Conservation (phyloP, 2,888 invertebrate species). For the Chrysomela aeneicollis region DNA sequence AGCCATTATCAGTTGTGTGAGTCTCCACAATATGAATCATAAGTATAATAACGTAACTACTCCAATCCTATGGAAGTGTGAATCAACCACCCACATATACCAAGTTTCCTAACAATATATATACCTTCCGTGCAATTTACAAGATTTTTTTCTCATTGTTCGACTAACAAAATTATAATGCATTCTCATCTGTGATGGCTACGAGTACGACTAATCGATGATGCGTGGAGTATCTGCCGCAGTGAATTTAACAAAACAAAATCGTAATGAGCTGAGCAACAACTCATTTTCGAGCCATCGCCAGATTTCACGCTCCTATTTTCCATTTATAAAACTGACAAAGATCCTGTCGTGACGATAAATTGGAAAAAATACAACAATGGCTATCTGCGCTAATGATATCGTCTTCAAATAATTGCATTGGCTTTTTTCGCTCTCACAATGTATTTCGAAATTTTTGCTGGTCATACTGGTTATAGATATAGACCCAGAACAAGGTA, state of each 20-base stretch:
- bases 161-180: slow-evolving; percentile 17
- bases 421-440: slow-evolving; percentile 39
- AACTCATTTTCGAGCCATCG: slow-evolving; percentile 55
- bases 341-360: slow-evolving; percentile 51
- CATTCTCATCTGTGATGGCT: not conserved
- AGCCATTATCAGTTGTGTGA: too few species aligned
- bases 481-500: too few species aligned
- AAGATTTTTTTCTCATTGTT: too few species aligned
- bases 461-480: slow-evolving; percentile 4
- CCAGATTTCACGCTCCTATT: slow-evolving; percentile 56
- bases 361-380: slow-evolving; percentile 52
- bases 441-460: slow-evolving; percentile 6
- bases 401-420: slow-evolving; percentile 51
- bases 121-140: too few species aligned
- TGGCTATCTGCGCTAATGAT: slow-evolving; percentile 53
- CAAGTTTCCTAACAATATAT: too few species aligned
- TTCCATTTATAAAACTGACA: slow-evolving; percentile 56
- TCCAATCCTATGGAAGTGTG: too few species aligned
- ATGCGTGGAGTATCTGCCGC: slow-evolving; percentile 40
- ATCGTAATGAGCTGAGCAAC: slow-evolving; percentile 53
- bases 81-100: too few species aligned
- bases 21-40: too few species aligned
- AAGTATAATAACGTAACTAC: too few species aligned
- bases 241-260: slow-evolving; percentile 50
- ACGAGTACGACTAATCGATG: slow-evolving; percentile 27